Evolutionary conservation across 2,113 vertebrate genomes (phyloP).

Genomic region (Neofelis nebulosa): DNA sequence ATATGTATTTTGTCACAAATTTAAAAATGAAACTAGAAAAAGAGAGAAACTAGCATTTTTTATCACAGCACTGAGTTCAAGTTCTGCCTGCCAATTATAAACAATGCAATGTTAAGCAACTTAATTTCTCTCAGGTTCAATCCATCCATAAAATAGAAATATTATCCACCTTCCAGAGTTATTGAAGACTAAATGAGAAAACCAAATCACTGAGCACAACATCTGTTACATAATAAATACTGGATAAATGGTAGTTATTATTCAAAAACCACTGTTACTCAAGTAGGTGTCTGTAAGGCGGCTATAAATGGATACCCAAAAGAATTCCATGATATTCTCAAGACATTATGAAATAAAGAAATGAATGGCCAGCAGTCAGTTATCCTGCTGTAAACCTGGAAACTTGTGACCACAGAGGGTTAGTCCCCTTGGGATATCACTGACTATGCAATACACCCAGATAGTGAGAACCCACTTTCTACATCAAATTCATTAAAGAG

Average conservation of each 20-base stretch:
- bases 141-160: not conserved
- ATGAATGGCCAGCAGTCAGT: not conserved
- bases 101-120: not conserved
- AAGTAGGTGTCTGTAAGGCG: conserved; percentile 56
- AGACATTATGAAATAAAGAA: conserved; percentile 43
- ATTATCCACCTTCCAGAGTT: not conserved
- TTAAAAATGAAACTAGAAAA: not conserved
- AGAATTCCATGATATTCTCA: conserved; percentile 8
- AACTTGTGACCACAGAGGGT: not conserved
- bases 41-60: not conserved
- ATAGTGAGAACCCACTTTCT: not conserved
- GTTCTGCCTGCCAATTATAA: not conserved
- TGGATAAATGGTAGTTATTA: conserved; percentile 33
- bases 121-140: not conserved
- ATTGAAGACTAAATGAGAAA: conserved; percentile 9
- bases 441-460: not conserved
- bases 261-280: conserved; percentile 54
- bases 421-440: not conserved
- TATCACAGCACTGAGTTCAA: not conserved
- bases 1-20: not conserved
- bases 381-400: not conserved
- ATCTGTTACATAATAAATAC: conserved; percentile 60
- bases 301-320: conserved; percentile 45
- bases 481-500: not conserved
- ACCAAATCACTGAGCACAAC: not conserved